Conservation (phyloP, 2,888 invertebrate genomes). For the Crocallis elinguaria region DNA sequence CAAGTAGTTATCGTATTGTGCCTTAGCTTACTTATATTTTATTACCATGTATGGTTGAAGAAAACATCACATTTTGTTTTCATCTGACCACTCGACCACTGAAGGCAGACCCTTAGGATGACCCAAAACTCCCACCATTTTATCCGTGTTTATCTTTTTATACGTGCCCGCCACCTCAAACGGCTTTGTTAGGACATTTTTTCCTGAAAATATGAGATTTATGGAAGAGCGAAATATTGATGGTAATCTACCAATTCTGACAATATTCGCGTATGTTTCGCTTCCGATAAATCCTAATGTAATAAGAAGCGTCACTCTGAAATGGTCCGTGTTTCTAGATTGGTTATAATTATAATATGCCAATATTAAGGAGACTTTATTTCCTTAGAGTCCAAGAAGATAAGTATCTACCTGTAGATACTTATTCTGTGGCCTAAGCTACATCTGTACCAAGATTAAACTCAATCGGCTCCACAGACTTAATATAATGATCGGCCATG, state of each 20-base stretch:
- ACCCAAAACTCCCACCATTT: slow-evolving; percentile 14
- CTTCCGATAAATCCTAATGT: no score
- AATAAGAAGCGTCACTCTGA: no score
- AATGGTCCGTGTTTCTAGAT: neutral
- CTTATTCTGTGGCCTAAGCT: no score
- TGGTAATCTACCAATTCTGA: neutral
- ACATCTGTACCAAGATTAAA: no score
- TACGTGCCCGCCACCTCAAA: neutral
- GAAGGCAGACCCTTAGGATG: slow-evolving; percentile 6
- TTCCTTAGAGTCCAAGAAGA: neutral
- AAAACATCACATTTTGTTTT: slow-evolving; percentile 23
- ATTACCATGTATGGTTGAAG: slow-evolving; percentile 9
- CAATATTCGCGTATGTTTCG: no score
- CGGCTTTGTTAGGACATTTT: slow-evolving; percentile 3
- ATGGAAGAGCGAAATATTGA: neutral
- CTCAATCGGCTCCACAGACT: no score
- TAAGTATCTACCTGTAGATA: no score
- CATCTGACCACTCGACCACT: slow-evolving; percentile 12
- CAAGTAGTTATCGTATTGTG: no score
- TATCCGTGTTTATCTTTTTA: slow-evolving; percentile 17
- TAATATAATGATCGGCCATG: no score
- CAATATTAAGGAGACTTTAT: neutral
- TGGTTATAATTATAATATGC: no score
- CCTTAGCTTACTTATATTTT: slow-evolving; percentile 8
- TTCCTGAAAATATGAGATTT: neutral